Evolutionary conservation across 2,888 invertebrate genomes (phyloP).

Genomic region (Parelbella ahira): DNA sequence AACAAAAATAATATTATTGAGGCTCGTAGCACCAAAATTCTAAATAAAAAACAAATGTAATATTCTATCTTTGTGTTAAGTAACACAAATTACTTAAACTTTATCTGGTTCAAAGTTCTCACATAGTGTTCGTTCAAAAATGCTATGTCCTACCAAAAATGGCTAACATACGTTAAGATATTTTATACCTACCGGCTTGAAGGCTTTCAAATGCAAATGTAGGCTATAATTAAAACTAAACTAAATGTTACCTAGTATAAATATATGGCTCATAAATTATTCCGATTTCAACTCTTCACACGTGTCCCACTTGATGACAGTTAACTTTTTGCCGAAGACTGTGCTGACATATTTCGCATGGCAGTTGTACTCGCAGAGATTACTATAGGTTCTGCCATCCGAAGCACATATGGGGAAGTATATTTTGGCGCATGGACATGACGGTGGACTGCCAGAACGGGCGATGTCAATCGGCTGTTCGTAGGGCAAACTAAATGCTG

Average conservation of each 20-base stretch:
- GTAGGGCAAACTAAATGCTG: conserved; percentile 27
- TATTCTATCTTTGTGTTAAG: too few species aligned
- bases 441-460: conserved; percentile 5
- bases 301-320: conserved; percentile 31
- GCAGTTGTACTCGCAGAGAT: conserved; percentile 62
- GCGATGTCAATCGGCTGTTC: conserved; percentile 6
- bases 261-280: neutral
- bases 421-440: conserved; percentile 59
- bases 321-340: conserved; percentile 27
- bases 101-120: too few species aligned
- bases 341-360: conserved; percentile 31
- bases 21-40: too few species aligned
- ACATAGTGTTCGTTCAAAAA: too few species aligned
- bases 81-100: too few species aligned
- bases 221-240: too few species aligned
- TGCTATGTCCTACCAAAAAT: too few species aligned
- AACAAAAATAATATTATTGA: too few species aligned
- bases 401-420: conserved; percentile 66
- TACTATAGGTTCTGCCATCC: conserved; percentile 55
- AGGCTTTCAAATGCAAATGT: too few species aligned
- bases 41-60: too few species aligned
- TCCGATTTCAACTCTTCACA: conserved; percentile 35
- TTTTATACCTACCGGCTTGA: too few species aligned
- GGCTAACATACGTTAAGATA: too few species aligned
- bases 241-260: conserved; percentile 1